Conservation (phyloP, 2,113 vertebrate species). For the Vidua macroura region DNA sequence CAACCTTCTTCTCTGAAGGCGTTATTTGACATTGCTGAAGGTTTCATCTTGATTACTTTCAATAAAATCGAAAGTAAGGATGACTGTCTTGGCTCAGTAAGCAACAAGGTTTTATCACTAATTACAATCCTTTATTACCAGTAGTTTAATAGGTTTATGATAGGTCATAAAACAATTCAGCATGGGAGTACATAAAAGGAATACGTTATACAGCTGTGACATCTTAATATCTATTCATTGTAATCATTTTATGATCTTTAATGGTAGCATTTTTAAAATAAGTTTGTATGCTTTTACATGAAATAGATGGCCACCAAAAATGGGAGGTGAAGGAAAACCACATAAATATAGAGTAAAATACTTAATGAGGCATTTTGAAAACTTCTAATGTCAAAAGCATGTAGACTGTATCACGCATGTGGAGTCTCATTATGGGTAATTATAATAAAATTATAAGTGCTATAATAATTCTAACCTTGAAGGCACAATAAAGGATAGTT, state of each 20-base stretch:
- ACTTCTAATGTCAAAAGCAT: conserved; percentile 80
- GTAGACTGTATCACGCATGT: conserved; percentile 79
- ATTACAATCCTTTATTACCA: conserved; percentile 93
- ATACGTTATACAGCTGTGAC: conserved; percentile 84
- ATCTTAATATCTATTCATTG: conserved; percentile 88
- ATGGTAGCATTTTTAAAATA: conserved; percentile 69
- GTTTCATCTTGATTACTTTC: conserved; percentile 79
- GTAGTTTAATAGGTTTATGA: conserved; percentile 92
- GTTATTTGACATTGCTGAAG: conserved; percentile 82
- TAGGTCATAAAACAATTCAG: conserved; percentile 91
- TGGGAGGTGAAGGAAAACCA: conserved; percentile 63
- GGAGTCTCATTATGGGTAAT: conserved; percentile 87
- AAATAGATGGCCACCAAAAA: conserved; percentile 57
- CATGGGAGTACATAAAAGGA: conserved; percentile 83
- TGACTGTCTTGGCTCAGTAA: conserved; percentile 88
- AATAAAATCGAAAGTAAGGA: conserved; percentile 83
- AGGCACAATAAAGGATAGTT: conserved; percentile 74
- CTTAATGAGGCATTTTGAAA: conserved; percentile 82
- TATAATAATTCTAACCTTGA: conserved; percentile 85
- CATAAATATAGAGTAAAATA: conserved; percentile 83
- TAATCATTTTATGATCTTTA: conserved; percentile 85
- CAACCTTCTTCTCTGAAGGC: conserved; percentile 22
- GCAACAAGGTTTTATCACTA: conserved; percentile 92
- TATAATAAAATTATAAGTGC: conserved; percentile 84
- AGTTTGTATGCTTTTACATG: conserved; percentile 67